Evolutionary conservation across 2,797 vertebrate genomes (phyloP), one percentile per base, ranked within the genome.

Genomic region (Brachyrhaphis roseni): DNA sequence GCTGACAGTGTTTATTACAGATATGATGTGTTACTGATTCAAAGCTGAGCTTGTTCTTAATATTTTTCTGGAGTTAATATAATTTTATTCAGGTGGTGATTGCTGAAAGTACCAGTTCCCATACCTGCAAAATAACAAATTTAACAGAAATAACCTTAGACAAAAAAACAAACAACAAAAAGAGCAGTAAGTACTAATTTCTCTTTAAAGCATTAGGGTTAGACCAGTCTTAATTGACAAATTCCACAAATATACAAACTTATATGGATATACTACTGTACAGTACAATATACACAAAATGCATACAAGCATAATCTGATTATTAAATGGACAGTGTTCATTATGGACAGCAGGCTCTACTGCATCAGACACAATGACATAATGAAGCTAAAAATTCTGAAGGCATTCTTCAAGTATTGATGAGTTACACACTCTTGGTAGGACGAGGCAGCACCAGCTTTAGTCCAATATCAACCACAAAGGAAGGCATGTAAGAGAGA

Each of bases 401-500:
- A 46, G 64, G 46, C 68, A 11, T 41, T 57, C 46, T 80, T 5
- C 15, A 77, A 79, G 34, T 66, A 57, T 53, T 76, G 11, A 39
- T 0, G 16, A 70, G 66, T 93, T 94, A 98, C 46, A 92, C 87
- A 0, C 95, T 94, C 53, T 96, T 96, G 28, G 94, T 95, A 1
- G 97, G 98, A 76, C 95, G 96, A 70, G 98, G 98, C 91, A 99
- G 89, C 87, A 98, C 91, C 82, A 96, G 86, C 84, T 92, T 95
- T 74, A 99, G 94, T 6, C 88, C 93, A 4, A 95, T 73, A 79
- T 99, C 98, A 23, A 97, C 93, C 0, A 99, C 85, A 81, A 93
- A 96, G 75, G 97, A 92, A 2, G 98, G 98, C 93, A 98, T 96
- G 89, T 98, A 99, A 41, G 98, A 98, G 23, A 97, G 95, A 0